phyloP scores from a whole-genome alignment of 2,797 vertebrate genomes.

The Fundulus diaphanus region DNA sequence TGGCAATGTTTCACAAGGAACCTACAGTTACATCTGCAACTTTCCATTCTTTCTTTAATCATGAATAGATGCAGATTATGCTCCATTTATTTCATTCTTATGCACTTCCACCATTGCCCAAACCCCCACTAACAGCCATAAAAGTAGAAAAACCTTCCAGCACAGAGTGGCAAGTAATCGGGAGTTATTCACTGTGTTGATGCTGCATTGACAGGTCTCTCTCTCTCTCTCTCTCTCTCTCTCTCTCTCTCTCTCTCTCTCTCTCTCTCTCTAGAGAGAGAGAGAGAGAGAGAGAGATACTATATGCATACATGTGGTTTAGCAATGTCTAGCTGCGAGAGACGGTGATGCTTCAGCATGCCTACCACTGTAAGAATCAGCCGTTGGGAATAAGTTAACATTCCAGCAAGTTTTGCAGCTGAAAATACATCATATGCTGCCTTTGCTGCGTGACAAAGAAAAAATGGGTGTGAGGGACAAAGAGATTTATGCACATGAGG shows the following conservation, averaged over 20 bases:
- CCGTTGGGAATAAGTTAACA: conserved; percentile 48
- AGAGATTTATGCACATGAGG: conserved; percentile 69
- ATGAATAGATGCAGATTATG: conserved; percentile 82
- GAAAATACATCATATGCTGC: conserved; percentile 66
- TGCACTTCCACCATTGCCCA: conserved; percentile 43
- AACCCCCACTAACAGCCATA: conserved; percentile 47
- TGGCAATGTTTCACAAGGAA: conserved; percentile 64
- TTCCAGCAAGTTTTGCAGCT: conserved; percentile 61
- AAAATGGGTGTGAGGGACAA: conserved; percentile 51
- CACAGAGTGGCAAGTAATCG: conserved; percentile 76
- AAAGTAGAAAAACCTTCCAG: conserved; percentile 67
- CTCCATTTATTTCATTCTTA: conserved; percentile 63
- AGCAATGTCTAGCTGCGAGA: conserved; percentile 74
- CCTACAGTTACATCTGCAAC: conserved; percentile 72
- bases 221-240: conserved; percentile 41
- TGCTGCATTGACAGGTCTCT: conserved; percentile 77
- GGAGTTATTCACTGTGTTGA: conserved; percentile 74
- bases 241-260: conserved; percentile 19
- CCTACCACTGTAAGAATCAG: conserved; percentile 80
- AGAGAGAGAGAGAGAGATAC: no score
- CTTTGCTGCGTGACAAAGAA: conserved; percentile 73
- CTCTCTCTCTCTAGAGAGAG: no score
- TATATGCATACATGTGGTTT: conserved; percentile 51
- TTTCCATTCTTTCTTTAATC: conserved; percentile 70
- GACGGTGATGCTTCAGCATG: conserved; percentile 58